phyloP scores from a whole-genome alignment of 1,140 invertebrate species.

The Rhopalosiphum maidis region DNA sequence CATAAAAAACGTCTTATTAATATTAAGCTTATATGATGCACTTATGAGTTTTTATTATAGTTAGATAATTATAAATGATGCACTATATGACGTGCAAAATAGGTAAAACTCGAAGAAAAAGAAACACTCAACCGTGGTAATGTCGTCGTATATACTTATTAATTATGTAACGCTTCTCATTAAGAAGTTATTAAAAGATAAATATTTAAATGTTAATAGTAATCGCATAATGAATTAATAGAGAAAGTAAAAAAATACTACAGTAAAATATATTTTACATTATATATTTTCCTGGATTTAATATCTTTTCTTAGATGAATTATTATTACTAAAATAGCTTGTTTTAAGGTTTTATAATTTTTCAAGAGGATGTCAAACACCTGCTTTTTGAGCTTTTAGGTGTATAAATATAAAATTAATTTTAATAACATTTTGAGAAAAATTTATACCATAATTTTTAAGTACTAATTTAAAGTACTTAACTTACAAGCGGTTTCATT shows the following conservation, averaged over 20 bases:
- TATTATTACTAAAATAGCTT: background rate
- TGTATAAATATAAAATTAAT: background rate
- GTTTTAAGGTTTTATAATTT: background rate
- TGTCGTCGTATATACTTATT: background rate
- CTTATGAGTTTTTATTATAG: background rate
- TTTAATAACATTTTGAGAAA: background rate
- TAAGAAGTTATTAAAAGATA: background rate
- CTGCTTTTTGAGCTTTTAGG: background rate
- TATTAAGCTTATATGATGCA: background rate
- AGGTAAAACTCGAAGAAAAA: background rate
- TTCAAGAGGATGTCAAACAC: background rate
- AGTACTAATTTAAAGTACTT: background rate
- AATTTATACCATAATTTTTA: background rate
- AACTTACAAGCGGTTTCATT: background rate
- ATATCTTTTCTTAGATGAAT: background rate
- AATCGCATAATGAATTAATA: background rate
- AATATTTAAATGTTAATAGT: constrained; percentile 17
- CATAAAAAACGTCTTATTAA: background rate
- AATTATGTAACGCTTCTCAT: constrained; percentile 1
- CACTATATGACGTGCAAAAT: background rate
- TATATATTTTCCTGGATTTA: background rate
- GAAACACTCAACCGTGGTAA: background rate
- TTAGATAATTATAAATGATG: constrained; percentile 8
- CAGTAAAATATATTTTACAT: background rate
- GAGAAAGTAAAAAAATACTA: constrained; percentile 12